A percentile compares a stretch with the other conserved stretches of the same genome.
Conservation (phyloP, 2,888 invertebrate species). For the Mythimna loreyi region DNA sequence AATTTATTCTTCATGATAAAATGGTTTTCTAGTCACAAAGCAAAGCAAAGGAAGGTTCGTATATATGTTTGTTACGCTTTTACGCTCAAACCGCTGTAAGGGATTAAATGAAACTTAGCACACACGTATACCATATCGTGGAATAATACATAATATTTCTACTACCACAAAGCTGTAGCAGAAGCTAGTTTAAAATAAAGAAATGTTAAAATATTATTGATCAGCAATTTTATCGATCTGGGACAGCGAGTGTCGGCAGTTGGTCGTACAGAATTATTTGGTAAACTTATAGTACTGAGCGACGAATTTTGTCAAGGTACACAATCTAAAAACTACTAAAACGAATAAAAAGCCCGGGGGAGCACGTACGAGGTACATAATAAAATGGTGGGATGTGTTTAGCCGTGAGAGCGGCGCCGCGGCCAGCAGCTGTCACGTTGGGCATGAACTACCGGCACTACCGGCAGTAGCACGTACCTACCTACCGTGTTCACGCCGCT, state of each 20-base stretch:
- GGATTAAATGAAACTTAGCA: too few species aligned
- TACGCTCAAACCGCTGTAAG: too few species aligned
- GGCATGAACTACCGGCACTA: conserved; percentile 33
- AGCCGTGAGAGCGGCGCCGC: conserved; percentile 47
- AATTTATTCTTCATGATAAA: too few species aligned
- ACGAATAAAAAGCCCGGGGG: conserved; percentile 12
- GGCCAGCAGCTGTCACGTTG: conserved; percentile 47
- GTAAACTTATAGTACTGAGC: background rate
- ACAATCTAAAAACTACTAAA: conserved; percentile 28
- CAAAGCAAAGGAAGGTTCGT: too few species aligned
- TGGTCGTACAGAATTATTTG: background rate
- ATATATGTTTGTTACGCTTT: too few species aligned
- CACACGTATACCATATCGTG: too few species aligned
- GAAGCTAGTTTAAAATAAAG: too few species aligned
- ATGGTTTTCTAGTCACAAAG: too few species aligned
- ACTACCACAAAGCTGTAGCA: too few species aligned
- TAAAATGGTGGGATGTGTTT: conserved; percentile 50
- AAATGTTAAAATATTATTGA: background rate
- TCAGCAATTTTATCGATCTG: background rate
- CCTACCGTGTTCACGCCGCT: conserved; percentile 23
- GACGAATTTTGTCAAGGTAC: conserved; percentile 10
- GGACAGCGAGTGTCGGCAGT: too few species aligned
- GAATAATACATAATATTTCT: too few species aligned
- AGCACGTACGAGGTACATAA: conserved; percentile 47
- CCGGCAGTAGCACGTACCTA: conserved; percentile 9